Base-by-base conservation (phyloP, 2,888 invertebrate genomes). In the Tanytarsus gracilentus region DNA sequence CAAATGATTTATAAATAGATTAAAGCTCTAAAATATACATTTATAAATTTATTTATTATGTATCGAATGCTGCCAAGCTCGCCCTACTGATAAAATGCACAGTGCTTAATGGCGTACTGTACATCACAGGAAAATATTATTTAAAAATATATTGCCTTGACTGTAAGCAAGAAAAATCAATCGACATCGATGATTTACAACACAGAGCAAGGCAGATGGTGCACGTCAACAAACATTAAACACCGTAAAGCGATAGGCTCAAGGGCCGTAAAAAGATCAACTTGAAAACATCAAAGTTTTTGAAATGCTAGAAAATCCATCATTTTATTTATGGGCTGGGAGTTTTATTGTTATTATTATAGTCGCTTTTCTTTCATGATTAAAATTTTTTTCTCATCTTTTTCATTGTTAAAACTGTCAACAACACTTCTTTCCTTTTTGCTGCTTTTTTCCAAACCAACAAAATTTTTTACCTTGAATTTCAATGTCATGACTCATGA, bases 251-350 rank as follows among this genome's bases (percentile, higher is more conserved):
- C 25, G 55, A 55, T 55, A 55, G 40, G 55, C 33, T 25, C 33
- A 40, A 25, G 27, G 40, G 55, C 40, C 26, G 23, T 55, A 26
- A 55, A 44, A 55, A 55, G 55, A 40, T 55, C 55, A 55, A 27
- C 40, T n/a, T 9, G 39, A 8, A 23, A 55, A 36, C 55, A 55
- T 55, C 55, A 55, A 55, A 55, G 55, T 39, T 55, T 40, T 40
- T 14, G 39, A 14, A 40, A 33, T 11, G 23, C 9, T n/a, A n/a
- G n/a, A n/a, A 44, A 44, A 51, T 51, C 25, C 53, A 53, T 53
- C 53, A 36, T 36, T 14, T 53, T 53, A 23, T 44, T 23, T 44
- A 23, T 23, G 16, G 23, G 8, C 23, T 14, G 21, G 11, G 23
- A 23, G 11, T 44, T 44, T 44, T 44, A 44, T 44, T 44, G 44